Evolutionary conservation across 1,140 invertebrate species (phyloP).

Genomic region (Psix sp.): DNA sequence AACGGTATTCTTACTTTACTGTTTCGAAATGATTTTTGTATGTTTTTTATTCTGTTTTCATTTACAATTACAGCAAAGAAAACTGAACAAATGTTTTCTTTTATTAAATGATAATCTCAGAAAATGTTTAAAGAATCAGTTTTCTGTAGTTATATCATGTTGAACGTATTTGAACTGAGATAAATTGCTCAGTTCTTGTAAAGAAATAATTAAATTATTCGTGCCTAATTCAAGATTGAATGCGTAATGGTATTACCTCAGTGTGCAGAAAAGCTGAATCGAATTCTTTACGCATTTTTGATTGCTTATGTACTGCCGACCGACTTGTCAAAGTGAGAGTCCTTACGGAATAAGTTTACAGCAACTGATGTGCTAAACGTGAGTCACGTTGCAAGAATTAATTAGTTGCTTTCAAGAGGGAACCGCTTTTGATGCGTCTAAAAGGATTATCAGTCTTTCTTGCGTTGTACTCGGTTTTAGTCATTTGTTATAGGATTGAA

Average conservation of each 20-base stretch:
- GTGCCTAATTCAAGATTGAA: conserved; percentile 24
- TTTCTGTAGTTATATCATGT: too few relatives aligned
- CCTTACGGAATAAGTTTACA: conserved; percentile 38
- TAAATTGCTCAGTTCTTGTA: too few relatives aligned
- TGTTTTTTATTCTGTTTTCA: too few relatives aligned
- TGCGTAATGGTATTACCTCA: conserved; percentile 24
- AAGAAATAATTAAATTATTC: conserved; percentile 36
- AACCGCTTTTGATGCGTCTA: conserved; percentile 58
- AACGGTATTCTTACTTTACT: too few relatives aligned
- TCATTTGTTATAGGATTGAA: conserved; percentile 57
- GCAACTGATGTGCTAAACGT: conserved; percentile 38
- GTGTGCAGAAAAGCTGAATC: conserved; percentile 20
- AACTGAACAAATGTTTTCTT: too few relatives aligned
- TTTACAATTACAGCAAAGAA: too few relatives aligned
- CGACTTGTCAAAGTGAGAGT: conserved; percentile 40
- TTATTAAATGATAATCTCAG: too few relatives aligned
- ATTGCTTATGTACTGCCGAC: conserved; percentile 47
- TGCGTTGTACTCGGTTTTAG: conserved; percentile 39
- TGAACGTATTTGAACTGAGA: too few relatives aligned
- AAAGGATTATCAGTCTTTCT: conserved; percentile 49
- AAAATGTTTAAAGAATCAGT: too few relatives aligned
- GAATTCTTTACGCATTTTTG: conserved; percentile 56
- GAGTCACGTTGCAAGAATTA: conserved; percentile 56
- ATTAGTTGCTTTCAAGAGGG: conserved; percentile 56
- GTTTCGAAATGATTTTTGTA: too few relatives aligned